Conservation (phyloP, 1,140 invertebrate genomes). For the Gryon sp. region DNA sequence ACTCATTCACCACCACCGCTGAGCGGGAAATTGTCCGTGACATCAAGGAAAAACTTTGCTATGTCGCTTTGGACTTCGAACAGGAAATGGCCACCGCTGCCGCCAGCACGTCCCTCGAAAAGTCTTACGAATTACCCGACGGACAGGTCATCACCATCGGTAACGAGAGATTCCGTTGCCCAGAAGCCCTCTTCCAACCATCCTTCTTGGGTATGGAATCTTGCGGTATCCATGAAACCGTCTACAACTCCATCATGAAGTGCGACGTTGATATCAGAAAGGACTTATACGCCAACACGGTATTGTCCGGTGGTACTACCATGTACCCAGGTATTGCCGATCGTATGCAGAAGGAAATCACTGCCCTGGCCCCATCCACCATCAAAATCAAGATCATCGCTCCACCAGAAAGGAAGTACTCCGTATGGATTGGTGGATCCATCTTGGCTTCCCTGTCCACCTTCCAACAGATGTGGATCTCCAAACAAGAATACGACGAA, state of each 20-base stretch:
- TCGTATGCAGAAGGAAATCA: slow-evolving; percentile 88
- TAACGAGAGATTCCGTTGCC: slow-evolving; percentile 93
- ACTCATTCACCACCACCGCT: slow-evolving; percentile 82
- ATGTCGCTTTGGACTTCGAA: slow-evolving; percentile 86
- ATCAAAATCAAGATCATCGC: slow-evolving; percentile 98
- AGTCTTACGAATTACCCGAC: slow-evolving; percentile 90
- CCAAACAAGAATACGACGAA: slow-evolving; percentile 92
- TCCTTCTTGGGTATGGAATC: slow-evolving; percentile 91
- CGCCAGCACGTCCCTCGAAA: slow-evolving; percentile 88
- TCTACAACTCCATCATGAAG: slow-evolving; percentile 95
- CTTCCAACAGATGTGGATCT: slow-evolving; percentile 96
- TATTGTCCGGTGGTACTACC: slow-evolving; percentile 90
- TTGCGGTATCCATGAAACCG: slow-evolving; percentile 90
- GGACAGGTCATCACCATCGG: slow-evolving; percentile 91
- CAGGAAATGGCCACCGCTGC: slow-evolving; percentile 94
- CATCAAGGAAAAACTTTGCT: slow-evolving; percentile 79
- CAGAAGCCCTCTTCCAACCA: slow-evolving; percentile 92
- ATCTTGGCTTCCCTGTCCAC: slow-evolving; percentile 93
- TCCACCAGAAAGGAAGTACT: slow-evolving; percentile 88
- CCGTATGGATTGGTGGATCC: slow-evolving; percentile 93
- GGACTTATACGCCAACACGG: slow-evolving; percentile 87
- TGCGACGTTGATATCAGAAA: slow-evolving; percentile 92
- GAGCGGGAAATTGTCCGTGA: slow-evolving; percentile 87
- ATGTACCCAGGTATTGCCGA: slow-evolving; percentile 95
- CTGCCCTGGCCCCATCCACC: slow-evolving; percentile 86